Percentiles rank a stretch among this genome's conserved stretches.
phyloP scores from a whole-genome alignment of 1,140 invertebrate genomes.

The Tetraneura akinire region DNA sequence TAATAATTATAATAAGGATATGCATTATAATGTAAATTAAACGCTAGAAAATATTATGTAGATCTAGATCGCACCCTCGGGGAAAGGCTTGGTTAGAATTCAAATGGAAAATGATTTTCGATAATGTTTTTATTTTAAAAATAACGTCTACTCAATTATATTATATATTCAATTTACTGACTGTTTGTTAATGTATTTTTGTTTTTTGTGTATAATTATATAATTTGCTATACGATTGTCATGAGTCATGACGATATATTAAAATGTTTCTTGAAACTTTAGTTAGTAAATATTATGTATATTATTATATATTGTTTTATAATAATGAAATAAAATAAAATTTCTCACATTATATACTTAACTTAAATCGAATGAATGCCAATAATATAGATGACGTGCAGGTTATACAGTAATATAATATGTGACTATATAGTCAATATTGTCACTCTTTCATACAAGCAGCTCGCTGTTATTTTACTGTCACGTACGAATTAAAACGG shows the following conservation, averaged over 20 bases:
- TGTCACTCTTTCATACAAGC: neutral
- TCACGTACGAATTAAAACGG: neutral
- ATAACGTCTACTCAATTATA: too few species aligned
- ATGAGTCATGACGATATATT: too few species aligned
- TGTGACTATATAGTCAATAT: neutral
- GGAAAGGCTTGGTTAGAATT: neutral
- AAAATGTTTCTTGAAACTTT: too few species aligned
- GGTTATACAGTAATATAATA: neutral
- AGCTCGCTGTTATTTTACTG: neutral
- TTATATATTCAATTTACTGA: too few species aligned
- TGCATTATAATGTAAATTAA: neutral
- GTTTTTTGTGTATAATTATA: too few species aligned
- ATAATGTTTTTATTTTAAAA: too few species aligned
- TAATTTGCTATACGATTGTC: too few species aligned
- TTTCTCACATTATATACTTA: too few species aligned
- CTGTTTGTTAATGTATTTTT: too few species aligned
- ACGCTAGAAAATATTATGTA: conserved; percentile 3
- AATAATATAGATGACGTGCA: neutral
- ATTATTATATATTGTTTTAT: too few species aligned
- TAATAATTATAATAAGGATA: neutral
- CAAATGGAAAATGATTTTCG: neutral
- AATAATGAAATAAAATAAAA: too few species aligned
- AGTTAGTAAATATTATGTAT: too few species aligned
- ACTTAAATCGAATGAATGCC: neutral
- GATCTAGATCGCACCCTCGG: conserved; percentile 4